phyloP scores from a whole-genome alignment of 1,140 invertebrate species.

The Neodiprion pinetum region DNA sequence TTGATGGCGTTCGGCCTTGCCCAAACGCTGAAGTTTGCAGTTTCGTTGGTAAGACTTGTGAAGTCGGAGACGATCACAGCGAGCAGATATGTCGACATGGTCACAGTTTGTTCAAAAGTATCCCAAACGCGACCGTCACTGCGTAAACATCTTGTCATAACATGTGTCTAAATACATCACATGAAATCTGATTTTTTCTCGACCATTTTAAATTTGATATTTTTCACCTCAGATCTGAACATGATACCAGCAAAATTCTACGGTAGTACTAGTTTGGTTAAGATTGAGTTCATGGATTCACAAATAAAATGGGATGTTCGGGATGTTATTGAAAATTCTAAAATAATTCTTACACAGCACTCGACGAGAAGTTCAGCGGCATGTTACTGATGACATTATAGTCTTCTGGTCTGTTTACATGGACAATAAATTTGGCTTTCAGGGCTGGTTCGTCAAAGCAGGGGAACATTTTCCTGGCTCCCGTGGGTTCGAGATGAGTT shows the following conservation, averaged over 20 bases:
- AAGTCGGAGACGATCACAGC: slow-evolving; percentile 77
- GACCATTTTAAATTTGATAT: too few relatives aligned
- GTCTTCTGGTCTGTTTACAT: slow-evolving; percentile 46
- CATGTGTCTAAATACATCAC: background rate
- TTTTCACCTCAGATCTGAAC: too few relatives aligned
- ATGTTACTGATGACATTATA: slow-evolving; percentile 60
- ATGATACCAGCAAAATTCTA: too few relatives aligned
- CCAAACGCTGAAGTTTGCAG: slow-evolving; percentile 60
- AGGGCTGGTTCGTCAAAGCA: slow-evolving; percentile 75
- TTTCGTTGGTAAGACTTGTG: slow-evolving; percentile 27
- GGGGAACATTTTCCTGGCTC: slow-evolving; percentile 69
- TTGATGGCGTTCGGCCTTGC: slow-evolving; percentile 68
- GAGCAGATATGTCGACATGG: slow-evolving; percentile 81
- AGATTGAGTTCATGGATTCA: too few relatives aligned
- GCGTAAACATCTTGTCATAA: slow-evolving; percentile 6
- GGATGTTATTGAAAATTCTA: too few relatives aligned
- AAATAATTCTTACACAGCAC: background rate
- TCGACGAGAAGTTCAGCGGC: slow-evolving; percentile 36
- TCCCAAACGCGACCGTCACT: slow-evolving; percentile 56
- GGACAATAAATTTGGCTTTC: slow-evolving; percentile 69
- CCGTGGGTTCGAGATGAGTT: slow-evolving; percentile 69
- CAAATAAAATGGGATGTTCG: too few relatives aligned
- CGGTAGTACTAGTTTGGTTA: too few relatives aligned
- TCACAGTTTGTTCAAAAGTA: slow-evolving; percentile 68
- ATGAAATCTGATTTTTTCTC: too few relatives aligned